Conservation (phyloP, 2,888 invertebrate species). For the Clepsis dumicolana region DNA sequence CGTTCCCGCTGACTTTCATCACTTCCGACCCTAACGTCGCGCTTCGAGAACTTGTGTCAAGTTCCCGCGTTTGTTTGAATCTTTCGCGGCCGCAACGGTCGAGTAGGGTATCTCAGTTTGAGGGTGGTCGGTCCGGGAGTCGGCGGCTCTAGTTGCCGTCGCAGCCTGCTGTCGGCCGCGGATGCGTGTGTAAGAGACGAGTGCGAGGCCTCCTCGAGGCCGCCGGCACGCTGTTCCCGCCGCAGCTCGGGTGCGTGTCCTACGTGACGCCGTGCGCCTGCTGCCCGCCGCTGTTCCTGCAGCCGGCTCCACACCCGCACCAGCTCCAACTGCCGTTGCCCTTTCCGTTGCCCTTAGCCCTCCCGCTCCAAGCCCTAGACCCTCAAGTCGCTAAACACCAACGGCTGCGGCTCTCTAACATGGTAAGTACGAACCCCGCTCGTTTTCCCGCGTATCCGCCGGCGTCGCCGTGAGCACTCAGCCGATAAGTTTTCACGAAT, state of each 20-base stretch:
- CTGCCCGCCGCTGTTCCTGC: conserved; percentile 81
- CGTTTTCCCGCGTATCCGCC: conserved; percentile 59
- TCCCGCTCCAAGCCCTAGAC: conserved; percentile 81
- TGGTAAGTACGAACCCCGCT: conserved; percentile 70
- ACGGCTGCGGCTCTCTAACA: conserved; percentile 85
- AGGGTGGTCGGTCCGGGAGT: conserved; percentile 52
- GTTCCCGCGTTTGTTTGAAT: conserved; percentile 64
- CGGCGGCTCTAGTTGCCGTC: conserved; percentile 77
- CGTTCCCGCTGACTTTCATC: conserved; percentile 61
- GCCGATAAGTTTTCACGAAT: conserved; percentile 64
- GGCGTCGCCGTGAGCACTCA: conserved; percentile 53
- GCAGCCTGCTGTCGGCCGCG: conserved; percentile 77
- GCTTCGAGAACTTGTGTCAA: conserved; percentile 64
- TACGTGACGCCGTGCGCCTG: conserved; percentile 84
- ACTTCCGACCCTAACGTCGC: conserved; percentile 62
- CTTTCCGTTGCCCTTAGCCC: conserved; percentile 79
- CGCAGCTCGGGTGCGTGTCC: conserved; percentile 85
- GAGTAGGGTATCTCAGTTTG: conserved; percentile 29
- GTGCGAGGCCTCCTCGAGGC: conserved; percentile 84
- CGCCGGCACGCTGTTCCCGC: conserved; percentile 86
- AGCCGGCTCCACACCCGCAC: conserved; percentile 77
- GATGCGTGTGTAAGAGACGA: conserved; percentile 83
- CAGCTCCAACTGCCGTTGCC: conserved; percentile 78
- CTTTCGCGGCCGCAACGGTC: conserved; percentile 51
- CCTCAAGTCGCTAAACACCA: conserved; percentile 83